Conservation (phyloP, 2,797 vertebrate genomes). For the Neopelma chrysocephalum region DNA sequence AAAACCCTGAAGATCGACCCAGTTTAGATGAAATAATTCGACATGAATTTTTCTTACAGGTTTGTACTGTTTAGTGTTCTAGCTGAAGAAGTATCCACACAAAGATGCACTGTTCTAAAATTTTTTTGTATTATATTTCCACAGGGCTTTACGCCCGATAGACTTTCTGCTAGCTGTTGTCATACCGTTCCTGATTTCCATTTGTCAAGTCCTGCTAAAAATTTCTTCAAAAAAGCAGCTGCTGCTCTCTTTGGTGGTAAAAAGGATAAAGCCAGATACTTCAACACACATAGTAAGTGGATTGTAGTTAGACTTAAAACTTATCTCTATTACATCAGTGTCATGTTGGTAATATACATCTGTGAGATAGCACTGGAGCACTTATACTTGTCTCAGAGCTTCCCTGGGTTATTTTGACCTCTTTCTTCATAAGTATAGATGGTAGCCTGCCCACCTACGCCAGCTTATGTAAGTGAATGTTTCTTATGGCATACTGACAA, state of each 20-base stretch:
- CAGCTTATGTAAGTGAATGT: not conserved
- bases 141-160: slow-evolving; percentile 96
- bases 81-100: not conserved
- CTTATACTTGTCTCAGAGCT: not conserved
- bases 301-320: not conserved
- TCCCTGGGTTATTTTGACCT: not conserved
- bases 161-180: slow-evolving; percentile 91
- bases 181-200: slow-evolving; percentile 95
- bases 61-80: slow-evolving; percentile 55
- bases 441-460: not conserved
- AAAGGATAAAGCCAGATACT: slow-evolving; percentile 96
- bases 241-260: slow-evolving; percentile 96
- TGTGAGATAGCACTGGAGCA: not conserved
- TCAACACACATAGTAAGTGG: slow-evolving; percentile 91
- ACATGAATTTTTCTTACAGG: slow-evolving; percentile 97
- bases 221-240: slow-evolving; percentile 97
- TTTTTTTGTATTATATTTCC: not conserved
- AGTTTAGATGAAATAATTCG: slow-evolving; percentile 91
- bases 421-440: not conserved
- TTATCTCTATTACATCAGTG: not conserved
- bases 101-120: not conserved
- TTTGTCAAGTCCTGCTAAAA: slow-evolving; percentile 95
- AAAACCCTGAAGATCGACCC: slow-evolving; percentile 91
- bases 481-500: not conserved
- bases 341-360: not conserved